Percentiles rank a stretch among this genome's conserved stretches.
phyloP scores from a whole-genome alignment of 2,888 invertebrate species.

The Temnothorax ravouxi region DNA sequence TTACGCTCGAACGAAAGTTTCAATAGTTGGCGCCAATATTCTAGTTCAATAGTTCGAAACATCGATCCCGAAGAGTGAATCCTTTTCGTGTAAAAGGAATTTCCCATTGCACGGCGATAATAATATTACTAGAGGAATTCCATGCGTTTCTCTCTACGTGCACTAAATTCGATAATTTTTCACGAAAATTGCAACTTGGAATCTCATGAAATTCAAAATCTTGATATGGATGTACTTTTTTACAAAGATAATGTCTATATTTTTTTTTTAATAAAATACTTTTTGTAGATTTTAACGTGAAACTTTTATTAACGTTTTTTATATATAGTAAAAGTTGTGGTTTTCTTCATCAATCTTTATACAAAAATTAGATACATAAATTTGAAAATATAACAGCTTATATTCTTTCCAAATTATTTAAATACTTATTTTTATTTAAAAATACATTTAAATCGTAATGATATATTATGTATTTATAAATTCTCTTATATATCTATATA shows the following conservation, averaged over 20 bases:
- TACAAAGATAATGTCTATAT: not conserved
- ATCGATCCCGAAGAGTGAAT: conserved; percentile 30
- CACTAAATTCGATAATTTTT: not conserved
- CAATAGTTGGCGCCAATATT: conserved; percentile 19
- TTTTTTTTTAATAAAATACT: not conserved
- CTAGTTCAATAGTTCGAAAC: conserved; percentile 35
- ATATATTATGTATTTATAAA: not conserved
- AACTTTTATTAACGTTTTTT: conserved; percentile 5
- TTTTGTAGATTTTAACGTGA: not conserved
- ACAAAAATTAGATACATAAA: not conserved
- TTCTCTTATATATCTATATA: not conserved
- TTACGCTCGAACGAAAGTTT: conserved; percentile 8
- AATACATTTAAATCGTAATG: not conserved
- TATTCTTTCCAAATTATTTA: not conserved
- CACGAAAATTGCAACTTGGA: not conserved
- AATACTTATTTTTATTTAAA: not conserved
- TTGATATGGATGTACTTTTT: not conserved
- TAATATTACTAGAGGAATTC: conserved; percentile 4
- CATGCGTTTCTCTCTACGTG: not conserved
- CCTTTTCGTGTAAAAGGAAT: not conserved
- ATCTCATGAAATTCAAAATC: not conserved
- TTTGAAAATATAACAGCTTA: not conserved
- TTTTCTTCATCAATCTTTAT: not conserved
- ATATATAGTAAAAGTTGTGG: not conserved
- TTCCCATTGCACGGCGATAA: conserved; percentile 4